Percentiles rank a stretch among this genome's conserved stretches.
Evolutionary conservation across 2,888 invertebrate species (phyloP).

Genomic region (Lampropteryx suffumata): DNA sequence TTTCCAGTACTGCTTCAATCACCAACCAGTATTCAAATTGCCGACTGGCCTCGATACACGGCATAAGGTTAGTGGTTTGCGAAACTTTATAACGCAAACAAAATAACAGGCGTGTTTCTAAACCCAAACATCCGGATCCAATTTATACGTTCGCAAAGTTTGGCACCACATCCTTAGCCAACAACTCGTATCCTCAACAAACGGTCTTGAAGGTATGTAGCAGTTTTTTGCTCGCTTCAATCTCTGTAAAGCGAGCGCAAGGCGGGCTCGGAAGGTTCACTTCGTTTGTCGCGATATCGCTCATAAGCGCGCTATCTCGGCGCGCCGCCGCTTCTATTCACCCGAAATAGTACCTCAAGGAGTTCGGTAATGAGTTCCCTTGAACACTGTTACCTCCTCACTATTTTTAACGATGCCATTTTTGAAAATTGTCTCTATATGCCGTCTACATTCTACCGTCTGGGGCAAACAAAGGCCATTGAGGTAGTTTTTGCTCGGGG

Average conservation of each 20-base stretch:
- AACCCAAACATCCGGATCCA: slow-evolving; percentile 33
- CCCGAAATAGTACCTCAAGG: slow-evolving; percentile 79
- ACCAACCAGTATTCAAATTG: slow-evolving; percentile 26
- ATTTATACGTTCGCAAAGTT: slow-evolving; percentile 37
- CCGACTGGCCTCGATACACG: slow-evolving; percentile 20
- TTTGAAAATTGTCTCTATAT: slow-evolving; percentile 60
- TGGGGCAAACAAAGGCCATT: slow-evolving; percentile 30
- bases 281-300: slow-evolving; percentile 78
- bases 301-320: slow-evolving; percentile 75
- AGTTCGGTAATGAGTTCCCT: slow-evolving; percentile 78
- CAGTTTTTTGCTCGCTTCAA: slow-evolving; percentile 32
- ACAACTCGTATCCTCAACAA: slow-evolving; percentile 29
- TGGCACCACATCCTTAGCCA: slow-evolving; percentile 34
- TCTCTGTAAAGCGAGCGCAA: slow-evolving; percentile 24
- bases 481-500: slow-evolving; percentile 23
- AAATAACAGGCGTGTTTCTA: slow-evolving; percentile 35
- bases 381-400: slow-evolving; percentile 61
- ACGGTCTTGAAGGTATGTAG: slow-evolving; percentile 21
- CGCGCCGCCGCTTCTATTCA: slow-evolving; percentile 68
- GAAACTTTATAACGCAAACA: slow-evolving; percentile 36
- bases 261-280: slow-evolving; percentile 46
- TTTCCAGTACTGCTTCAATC: slow-evolving; percentile 12
- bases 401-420: slow-evolving; percentile 68
- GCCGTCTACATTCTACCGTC: slow-evolving; percentile 39
- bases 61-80: slow-evolving; percentile 26